phyloP scores from a whole-genome alignment of 1,140 invertebrate genomes.

The Hirudo medicinalis region DNA sequence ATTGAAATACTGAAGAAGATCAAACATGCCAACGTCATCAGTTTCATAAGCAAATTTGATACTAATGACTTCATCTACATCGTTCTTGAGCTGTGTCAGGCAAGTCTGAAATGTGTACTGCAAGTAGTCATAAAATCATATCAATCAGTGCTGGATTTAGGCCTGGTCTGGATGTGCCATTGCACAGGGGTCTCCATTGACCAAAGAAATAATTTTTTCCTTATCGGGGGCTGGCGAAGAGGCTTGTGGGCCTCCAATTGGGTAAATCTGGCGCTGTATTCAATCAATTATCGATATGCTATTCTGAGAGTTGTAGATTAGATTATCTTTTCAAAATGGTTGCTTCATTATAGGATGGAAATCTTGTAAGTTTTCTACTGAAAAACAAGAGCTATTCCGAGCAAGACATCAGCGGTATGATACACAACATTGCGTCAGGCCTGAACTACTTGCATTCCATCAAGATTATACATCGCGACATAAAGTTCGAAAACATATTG shows the following conservation, averaged over 20 bases:
- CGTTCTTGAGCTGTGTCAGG: neutral
- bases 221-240: too few relatives aligned
- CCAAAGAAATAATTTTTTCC: too few relatives aligned
- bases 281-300: neutral
- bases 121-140: too few relatives aligned
- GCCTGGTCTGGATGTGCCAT: too few relatives aligned
- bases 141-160: too few relatives aligned
- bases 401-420: constrained; percentile 4
- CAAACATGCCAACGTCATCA: neutral
- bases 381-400: neutral
- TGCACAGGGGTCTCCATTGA: too few relatives aligned
- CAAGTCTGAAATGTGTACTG: neutral
- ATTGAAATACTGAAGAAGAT: constrained; percentile 2
- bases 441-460: constrained; percentile 3
- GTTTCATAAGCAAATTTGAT: constrained; percentile 3
- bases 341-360: neutral
- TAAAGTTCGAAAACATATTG: constrained; percentile 5
- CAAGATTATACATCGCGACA: constrained; percentile 3
- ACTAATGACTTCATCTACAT: neutral
- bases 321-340: neutral
- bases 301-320: neutral
- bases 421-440: constrained; percentile 2
- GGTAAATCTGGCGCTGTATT: too few relatives aligned
- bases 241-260: too few relatives aligned
- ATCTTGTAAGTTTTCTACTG: neutral